Evolutionary conservation across 2,113 vertebrate species (phyloP), one percentile per base, ranked within the genome.

Genomic region (Peromyscus polionotus): DNA sequence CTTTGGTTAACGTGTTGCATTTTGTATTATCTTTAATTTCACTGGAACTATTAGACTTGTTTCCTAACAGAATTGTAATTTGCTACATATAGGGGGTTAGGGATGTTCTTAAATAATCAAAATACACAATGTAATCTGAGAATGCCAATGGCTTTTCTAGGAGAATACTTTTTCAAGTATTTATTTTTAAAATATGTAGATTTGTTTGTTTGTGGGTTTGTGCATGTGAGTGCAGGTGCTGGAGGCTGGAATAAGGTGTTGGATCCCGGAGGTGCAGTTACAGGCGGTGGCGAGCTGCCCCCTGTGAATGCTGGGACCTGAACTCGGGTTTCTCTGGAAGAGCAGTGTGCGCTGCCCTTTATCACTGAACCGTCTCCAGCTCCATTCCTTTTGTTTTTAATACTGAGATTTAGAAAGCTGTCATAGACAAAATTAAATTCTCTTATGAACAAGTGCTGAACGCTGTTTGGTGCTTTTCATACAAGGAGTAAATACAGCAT

Each of bases 401-500:
- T 87, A 3, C 42, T 93, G 77, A 95, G 86, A 83, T 86, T 93
- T 93, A 93, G 65, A 76, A 87, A 96, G 63, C 75, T 92, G 75
- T 75, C 57, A 59, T 39, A 68, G 45, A 80, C 79, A 97, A 76
- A 80, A 89, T 93, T 87, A 91, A 97, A 81, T 93, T 98, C 84
- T 80, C 8, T 96, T 89, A 79, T 70, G 94, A 97, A 89, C 63
- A 91, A 95, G 95, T 87, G 75, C 67, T 54, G 45, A 92, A 72
- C 13, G 73, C 42, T 67, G 77, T 83, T 91, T 97, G 80, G 77
- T 91, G 67, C 75, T 81, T 95, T 75, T 79, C 88, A 75, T 91
- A 54, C 81, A 87, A 70, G 94, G 75, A 95, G 77, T 83, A 95
- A 95, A 90, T 94, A 95, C 63, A 90, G 73, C 51, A 26, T 24